A percentile compares a stretch with the other conserved stretches of the same genome.
phyloP scores from a whole-genome alignment of 2,113 vertebrate genomes.

The Chaetops frenatus region DNA sequence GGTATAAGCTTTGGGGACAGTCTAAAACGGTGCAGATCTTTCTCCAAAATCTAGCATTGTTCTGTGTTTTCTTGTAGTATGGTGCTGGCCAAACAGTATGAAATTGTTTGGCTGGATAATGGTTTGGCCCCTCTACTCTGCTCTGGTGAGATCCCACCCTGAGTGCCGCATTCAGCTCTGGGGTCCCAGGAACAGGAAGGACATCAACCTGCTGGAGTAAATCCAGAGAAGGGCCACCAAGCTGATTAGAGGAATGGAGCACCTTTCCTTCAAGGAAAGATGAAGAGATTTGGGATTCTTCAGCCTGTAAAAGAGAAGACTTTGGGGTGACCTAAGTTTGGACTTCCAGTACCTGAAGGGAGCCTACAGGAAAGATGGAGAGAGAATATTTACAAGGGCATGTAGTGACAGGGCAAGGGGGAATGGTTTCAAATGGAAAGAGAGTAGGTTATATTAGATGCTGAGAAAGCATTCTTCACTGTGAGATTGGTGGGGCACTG shows the following conservation, averaged over 20 bases:
- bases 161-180: neutral
- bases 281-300: neutral
- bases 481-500: neutral
- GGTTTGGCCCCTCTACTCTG: neutral
- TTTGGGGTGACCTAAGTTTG: neutral
- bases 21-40: neutral
- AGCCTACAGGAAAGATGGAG: neutral
- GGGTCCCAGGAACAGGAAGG: neutral
- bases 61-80: neutral
- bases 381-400: neutral
- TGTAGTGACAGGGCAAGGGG: neutral
- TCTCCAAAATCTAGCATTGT: neutral
- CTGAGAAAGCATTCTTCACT: neutral
- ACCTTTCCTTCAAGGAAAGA: neutral
- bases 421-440: neutral
- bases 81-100: neutral
- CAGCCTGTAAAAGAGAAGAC: neutral
- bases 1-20: neutral
- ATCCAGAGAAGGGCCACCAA: neutral
- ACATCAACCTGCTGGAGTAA: neutral
- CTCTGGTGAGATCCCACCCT: neutral
- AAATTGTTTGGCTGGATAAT: neutral
- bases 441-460: neutral
- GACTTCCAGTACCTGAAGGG: neutral
- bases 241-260: neutral